Evolutionary conservation across 2,113 vertebrate species (phyloP).

Genomic region (Serilophus lunatus): DNA sequence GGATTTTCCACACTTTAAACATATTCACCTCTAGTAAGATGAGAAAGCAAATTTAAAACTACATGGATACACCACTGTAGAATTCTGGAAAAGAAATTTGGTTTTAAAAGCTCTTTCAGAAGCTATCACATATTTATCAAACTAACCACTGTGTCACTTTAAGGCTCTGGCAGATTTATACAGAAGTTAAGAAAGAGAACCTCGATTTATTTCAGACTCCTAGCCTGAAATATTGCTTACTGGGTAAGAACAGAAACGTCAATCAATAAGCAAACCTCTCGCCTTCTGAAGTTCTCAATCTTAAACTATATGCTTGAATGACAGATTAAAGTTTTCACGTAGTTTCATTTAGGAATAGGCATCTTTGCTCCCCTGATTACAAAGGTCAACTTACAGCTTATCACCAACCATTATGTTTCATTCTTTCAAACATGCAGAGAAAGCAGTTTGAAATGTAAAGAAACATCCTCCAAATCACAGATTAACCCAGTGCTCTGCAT

Average conservation of each 20-base stretch:
- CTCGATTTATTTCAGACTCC: slow-evolving; percentile 39
- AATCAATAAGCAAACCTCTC: not conserved
- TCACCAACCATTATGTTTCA: not conserved
- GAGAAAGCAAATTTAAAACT: not conserved
- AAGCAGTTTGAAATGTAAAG: slow-evolving; percentile 13
- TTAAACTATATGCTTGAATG: not conserved
- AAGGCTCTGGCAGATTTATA: slow-evolving; percentile 48
- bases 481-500: not conserved
- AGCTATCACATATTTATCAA: slow-evolving; percentile 24
- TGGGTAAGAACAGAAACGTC: slow-evolving; percentile 14
- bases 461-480: not conserved
- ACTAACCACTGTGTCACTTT: slow-evolving; percentile 11
- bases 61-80: not conserved
- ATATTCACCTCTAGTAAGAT: not conserved
- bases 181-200: slow-evolving; percentile 4
- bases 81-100: not conserved
- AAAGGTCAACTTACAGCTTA: slow-evolving; percentile 3
- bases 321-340: not conserved
- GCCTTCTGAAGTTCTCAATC: not conserved
- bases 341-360: not conserved
- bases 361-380: not conserved
- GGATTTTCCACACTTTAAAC: not conserved
- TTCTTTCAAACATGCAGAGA: not conserved
- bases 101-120: not conserved
- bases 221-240: slow-evolving; percentile 49